phyloP scores from a whole-genome alignment of 2,888 invertebrate species.

The Lomographa bimaculata region DNA sequence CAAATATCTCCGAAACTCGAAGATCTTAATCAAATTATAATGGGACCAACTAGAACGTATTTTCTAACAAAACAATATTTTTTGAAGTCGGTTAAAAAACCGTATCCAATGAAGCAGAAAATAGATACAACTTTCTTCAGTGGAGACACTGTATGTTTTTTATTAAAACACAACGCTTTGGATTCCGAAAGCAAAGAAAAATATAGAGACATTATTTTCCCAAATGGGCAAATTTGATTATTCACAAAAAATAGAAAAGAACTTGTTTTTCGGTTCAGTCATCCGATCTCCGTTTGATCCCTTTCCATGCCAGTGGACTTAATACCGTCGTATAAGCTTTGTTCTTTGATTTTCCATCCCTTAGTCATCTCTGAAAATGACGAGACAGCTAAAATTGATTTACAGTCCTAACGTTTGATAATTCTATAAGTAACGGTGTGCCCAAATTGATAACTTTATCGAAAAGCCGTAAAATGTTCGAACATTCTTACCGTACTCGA shows the following conservation, averaged over 20 bases:
- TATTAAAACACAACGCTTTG: too few species aligned
- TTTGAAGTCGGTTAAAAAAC: too few species aligned
- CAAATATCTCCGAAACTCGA: too few species aligned
- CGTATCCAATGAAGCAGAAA: too few species aligned
- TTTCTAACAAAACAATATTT: too few species aligned
- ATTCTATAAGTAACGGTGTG: conserved; percentile 13
- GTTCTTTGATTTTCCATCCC: conserved; percentile 31
- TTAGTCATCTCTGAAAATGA: conserved; percentile 12
- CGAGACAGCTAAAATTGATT: conserved; percentile 16
- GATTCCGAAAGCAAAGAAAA: too few species aligned
- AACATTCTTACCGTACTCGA: conserved; percentile 1
- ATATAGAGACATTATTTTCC: neutral
- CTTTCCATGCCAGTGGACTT: conserved; percentile 26
- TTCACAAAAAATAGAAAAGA: conserved; percentile 18
- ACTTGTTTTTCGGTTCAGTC: conserved; percentile 27
- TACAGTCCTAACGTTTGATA: conserved; percentile 6
- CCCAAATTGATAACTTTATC: conserved; percentile 15
- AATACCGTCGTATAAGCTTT: conserved; percentile 24
- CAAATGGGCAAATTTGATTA: conserved; percentile 20
- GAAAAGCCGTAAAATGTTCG: neutral
- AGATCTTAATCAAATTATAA: too few species aligned
- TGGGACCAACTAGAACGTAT: too few species aligned
- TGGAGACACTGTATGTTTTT: too few species aligned
- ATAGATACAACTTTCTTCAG: too few species aligned
- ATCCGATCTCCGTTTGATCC: conserved; percentile 26